Evolutionary conservation across 2,797 vertebrate genomes (phyloP), one percentile per base, ranked within the genome.

Genomic region (Cheirogaleus major): DNA sequence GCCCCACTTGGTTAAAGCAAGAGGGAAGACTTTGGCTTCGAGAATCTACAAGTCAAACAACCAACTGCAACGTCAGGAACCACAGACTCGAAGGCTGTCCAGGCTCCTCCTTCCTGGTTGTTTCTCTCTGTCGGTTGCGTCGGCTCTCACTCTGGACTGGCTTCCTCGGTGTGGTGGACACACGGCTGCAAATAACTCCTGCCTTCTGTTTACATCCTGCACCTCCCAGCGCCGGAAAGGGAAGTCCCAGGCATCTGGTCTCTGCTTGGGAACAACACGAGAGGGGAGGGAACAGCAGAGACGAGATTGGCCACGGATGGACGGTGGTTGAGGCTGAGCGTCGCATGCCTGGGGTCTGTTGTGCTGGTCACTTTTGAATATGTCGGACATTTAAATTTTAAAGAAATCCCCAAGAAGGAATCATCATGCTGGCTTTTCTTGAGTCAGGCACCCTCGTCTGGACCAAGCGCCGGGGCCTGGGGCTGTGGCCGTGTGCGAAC

Each of bases 401-500:
- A 85, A 43, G 22, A 35, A 78, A 32, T 83, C 5, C 12, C 3
- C 0, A 23, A 22, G n/a, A 89, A 30, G 6, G 25, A 80, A 57
- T 82, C 10, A 3, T 10, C 45, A 45, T 0, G 17, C 2, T 17
- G 14, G 35, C 22, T 17, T 15, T 38, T 59, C 18, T n/a, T 18
- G 4, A 45, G 2, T 67, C 14, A 57, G 38, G 43, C 14, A 20
- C 14, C 50, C 50, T 5, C 9, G 35, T 41, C 22, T 15, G 27
- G 43, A 41, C 59, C 14, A 11, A 23, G 45, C 2, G 17, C 7
- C 23, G 32, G 32, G 55, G 14, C 30, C 7, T 2, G n/a, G 70
- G 25, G 1, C 6, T 0, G 0, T 20, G 61, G 59, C 35, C 27
- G 11, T 35, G 2, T 10, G 13, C n/a, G 17, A 20, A 10, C 45